phyloP scores from a whole-genome alignment of 37 sponge, comb jelly and placozoan species.

The Hexactinellida sp. region DNA sequence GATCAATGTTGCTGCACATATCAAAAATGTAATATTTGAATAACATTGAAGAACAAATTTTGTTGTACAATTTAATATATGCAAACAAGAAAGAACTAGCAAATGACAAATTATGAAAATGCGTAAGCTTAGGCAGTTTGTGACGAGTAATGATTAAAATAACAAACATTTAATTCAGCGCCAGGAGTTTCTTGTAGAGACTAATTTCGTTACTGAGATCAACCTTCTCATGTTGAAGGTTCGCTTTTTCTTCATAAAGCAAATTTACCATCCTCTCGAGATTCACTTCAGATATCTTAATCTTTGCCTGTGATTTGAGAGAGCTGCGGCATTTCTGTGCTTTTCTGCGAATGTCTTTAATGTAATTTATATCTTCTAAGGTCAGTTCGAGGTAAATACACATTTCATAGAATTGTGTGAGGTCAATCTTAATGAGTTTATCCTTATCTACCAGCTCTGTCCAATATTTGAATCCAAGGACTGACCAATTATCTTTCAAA shows the following conservation, averaged over 20 bases:
- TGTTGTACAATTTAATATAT: too few species aligned
- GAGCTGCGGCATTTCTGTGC: conserved; percentile 4
- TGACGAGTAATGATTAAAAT: too few species aligned
- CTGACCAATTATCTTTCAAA: not conserved
- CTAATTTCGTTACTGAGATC: not conserved
- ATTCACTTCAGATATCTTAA: not conserved
- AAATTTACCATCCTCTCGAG: not conserved
- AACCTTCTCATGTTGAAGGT: not conserved
- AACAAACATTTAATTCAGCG: not conserved
- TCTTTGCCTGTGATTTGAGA: not conserved
- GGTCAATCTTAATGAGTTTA: not conserved
- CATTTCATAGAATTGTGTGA: not conserved
- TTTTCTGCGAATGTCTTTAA: not conserved
- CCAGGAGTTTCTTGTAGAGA: not conserved
- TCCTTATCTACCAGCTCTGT: not conserved
- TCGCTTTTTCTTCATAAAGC: not conserved
- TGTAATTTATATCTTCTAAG: not conserved
- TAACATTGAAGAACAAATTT: too few species aligned
- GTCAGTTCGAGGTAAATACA: not conserved
- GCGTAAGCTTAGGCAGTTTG: too few species aligned
- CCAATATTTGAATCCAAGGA: not conserved
- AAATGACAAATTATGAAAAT: too few species aligned
- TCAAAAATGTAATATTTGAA: too few species aligned
- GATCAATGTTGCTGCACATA: too few species aligned
- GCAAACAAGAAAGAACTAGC: too few species aligned